These are phyloP conservation scores for Panopea generosa DNA, from an alignment of 2,888 invertebrate species.

Conservation along the genomic window DNA sequence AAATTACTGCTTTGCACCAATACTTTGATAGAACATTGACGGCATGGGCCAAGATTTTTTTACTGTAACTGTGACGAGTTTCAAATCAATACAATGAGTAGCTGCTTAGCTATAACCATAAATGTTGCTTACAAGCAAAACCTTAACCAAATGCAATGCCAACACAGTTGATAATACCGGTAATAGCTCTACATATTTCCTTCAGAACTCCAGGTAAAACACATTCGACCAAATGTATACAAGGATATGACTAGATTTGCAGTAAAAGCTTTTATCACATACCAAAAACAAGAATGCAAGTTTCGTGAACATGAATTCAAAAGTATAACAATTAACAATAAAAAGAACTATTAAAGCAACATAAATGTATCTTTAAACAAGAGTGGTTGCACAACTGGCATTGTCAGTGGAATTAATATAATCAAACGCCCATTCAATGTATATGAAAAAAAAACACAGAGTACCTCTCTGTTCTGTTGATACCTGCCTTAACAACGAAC, in stretches of 20 bases:
- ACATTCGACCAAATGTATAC: too few relatives aligned
- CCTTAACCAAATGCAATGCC: not conserved
- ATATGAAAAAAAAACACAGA: not conserved
- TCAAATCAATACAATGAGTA: not conserved
- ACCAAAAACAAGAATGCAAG: conserved; percentile 3
- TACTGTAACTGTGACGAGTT: conserved; percentile 1
- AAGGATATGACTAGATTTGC: too few relatives aligned
- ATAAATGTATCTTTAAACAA: too few relatives aligned
- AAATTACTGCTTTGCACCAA: too few relatives aligned
- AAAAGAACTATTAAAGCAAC: too few relatives aligned
- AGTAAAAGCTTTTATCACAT: conserved; percentile 1
- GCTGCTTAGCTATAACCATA: not conserved
- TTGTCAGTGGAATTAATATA: not conserved
- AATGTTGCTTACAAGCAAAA: not conserved
- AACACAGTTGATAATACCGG: not conserved
- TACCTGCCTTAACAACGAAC: conserved; percentile 3
- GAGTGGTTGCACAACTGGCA: conserved; percentile 3
- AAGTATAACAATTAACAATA: conserved; percentile 1
- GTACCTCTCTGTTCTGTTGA: conserved; percentile 1
- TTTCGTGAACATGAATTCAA: too few relatives aligned
- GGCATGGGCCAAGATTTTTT: too few relatives aligned
- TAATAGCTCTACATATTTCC: not conserved
- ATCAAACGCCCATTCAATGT: conserved; percentile 3
- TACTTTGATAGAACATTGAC: too few relatives aligned
- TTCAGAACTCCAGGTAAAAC: not conserved